phyloP scores from a whole-genome alignment of 1,140 invertebrate species.

The Yoshiicerus persimilis region DNA sequence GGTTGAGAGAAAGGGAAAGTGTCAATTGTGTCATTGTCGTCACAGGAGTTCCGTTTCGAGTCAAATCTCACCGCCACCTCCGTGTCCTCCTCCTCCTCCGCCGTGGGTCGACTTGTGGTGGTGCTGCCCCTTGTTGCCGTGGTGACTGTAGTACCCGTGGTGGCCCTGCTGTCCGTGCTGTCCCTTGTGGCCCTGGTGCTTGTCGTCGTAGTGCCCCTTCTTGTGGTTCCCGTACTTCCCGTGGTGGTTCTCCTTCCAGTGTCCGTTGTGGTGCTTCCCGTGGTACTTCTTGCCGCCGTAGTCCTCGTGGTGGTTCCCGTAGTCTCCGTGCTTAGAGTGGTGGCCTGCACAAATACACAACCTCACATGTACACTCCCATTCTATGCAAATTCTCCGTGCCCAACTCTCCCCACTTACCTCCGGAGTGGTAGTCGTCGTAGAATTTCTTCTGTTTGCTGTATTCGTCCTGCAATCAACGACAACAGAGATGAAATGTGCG shows the following conservation, averaged over 20 bases:
- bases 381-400: background rate
- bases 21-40: background rate
- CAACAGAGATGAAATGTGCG: background rate
- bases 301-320: constrained; percentile 45
- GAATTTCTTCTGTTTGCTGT: constrained; percentile 48
- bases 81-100: constrained; percentile 15
- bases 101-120: constrained; percentile 34
- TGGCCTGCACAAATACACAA: constrained; percentile 31
- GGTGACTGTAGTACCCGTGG: constrained; percentile 24
- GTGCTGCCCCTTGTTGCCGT: constrained; percentile 21
- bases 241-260: constrained; percentile 47
- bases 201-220: constrained; percentile 44
- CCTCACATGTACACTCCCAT: background rate
- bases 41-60: background rate
- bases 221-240: constrained; percentile 45
- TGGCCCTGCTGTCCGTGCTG: constrained; percentile 33
- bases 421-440: constrained; percentile 48
- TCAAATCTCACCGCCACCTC: constrained; percentile 8
- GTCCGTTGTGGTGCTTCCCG: constrained; percentile 44
- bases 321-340: constrained; percentile 42
- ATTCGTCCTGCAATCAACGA: constrained; percentile 33
- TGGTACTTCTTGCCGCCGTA: constrained; percentile 47
- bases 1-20: background rate
- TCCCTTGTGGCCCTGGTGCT: constrained; percentile 34
- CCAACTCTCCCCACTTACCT: background rate